Conservation (phyloP, 2,113 vertebrate species). For the Machaerirhynchus nigripectus region DNA sequence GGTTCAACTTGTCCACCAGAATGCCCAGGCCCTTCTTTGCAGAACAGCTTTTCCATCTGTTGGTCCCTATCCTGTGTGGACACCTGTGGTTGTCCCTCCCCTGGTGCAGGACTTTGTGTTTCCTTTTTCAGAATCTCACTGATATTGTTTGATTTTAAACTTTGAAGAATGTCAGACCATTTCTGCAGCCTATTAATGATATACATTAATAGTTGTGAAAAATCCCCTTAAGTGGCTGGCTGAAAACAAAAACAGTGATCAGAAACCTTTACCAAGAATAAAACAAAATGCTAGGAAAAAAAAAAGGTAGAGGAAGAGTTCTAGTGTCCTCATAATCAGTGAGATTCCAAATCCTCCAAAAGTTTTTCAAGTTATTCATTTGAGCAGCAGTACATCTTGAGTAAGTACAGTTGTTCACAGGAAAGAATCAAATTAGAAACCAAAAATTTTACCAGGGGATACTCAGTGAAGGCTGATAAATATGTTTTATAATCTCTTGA, state of each 20-base stretch:
- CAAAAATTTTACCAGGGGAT: not conserved
- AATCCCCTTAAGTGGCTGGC: not conserved
- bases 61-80: not conserved
- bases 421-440: not conserved
- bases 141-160: not conserved
- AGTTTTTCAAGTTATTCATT: not conserved
- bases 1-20: not conserved
- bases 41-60: not conserved
- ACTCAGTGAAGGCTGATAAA: not conserved
- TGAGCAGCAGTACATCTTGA: not conserved
- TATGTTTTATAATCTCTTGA: not conserved
- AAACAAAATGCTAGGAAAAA: not conserved
- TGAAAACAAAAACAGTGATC: not conserved
- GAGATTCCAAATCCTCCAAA: not conserved
- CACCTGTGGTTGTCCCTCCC: not conserved
- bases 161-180: not conserved
- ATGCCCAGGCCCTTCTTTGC: not conserved
- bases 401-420: not conserved
- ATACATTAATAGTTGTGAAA: not conserved
- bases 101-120: not conserved
- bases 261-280: not conserved
- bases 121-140: not conserved
- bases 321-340: not conserved
- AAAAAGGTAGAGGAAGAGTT: not conserved
- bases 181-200: not conserved